phyloP scores from a whole-genome alignment of 2,888 invertebrate genomes.

The Tenthredo amoena region DNA sequence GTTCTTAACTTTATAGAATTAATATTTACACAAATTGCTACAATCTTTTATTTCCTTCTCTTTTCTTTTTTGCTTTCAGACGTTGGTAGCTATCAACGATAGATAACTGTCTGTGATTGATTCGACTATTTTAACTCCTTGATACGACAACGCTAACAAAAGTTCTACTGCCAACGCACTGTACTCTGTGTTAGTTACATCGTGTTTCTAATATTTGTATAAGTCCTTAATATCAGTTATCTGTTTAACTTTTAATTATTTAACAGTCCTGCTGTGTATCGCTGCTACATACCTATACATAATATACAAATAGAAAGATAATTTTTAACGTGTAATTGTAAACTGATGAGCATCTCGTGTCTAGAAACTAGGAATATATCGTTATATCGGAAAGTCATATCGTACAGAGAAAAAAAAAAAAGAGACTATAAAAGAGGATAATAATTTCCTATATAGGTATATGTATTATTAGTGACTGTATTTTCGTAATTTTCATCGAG shows the following conservation, averaged over 20 bases:
- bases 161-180: constrained; percentile 39
- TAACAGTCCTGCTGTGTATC: background rate
- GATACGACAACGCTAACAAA: constrained; percentile 47
- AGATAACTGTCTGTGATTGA: constrained; percentile 48
- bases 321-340: background rate
- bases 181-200: background rate
- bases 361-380: background rate
- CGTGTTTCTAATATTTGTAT: background rate
- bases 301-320: background rate
- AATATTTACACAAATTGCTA: background rate
- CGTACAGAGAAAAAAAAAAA: background rate
- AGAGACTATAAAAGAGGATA: background rate
- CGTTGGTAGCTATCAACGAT: constrained; percentile 47
- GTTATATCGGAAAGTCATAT: constrained; percentile 41
- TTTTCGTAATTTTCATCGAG: constrained; percentile 56
- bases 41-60: constrained; percentile 18
- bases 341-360: background rate
- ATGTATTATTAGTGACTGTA: constrained; percentile 49
- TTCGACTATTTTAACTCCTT: constrained; percentile 27
- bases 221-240: background rate
- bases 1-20: background rate
- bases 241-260: background rate
- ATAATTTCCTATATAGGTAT: background rate
- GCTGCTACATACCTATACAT: background rate
- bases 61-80: constrained; percentile 49